A percentile compares a stretch with the other conserved stretches of the same genome.
Conservation (phyloP, 2,113 vertebrate genomes). For the Phycodurus eques region DNA sequence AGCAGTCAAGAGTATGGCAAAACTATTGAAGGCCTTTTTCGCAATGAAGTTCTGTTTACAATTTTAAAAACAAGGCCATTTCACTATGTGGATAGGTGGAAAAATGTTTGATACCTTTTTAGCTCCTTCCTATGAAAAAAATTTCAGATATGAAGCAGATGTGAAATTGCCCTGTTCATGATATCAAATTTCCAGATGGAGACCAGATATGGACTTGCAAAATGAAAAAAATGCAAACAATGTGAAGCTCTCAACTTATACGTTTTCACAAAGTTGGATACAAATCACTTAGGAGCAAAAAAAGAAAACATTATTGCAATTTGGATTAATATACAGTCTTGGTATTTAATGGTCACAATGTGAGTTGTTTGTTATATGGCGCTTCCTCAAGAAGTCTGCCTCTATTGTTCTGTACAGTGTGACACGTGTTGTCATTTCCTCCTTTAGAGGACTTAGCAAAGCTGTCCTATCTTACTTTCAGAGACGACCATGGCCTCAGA, state of each 20-base stretch:
- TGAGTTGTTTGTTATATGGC: slow-evolving; percentile 45
- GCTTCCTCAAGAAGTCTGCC: slow-evolving; percentile 36
- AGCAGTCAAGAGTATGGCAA: background rate
- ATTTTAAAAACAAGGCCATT: background rate
- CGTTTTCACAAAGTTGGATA: slow-evolving; percentile 13
- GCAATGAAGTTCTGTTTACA: background rate
- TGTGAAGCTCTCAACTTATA: slow-evolving; percentile 20
- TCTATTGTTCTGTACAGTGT: slow-evolving; percentile 63
- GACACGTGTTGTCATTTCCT: slow-evolving; percentile 73
- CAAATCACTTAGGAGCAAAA: background rate
- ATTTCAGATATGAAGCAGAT: slow-evolving; percentile 39
- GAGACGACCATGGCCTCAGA: slow-evolving; percentile 41
- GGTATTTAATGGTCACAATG: slow-evolving; percentile 3
- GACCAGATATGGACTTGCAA: slow-evolving; percentile 26
- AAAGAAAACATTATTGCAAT: background rate
- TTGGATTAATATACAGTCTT: slow-evolving; percentile 2
- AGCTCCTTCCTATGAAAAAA: slow-evolving; percentile 15
- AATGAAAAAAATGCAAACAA: slow-evolving; percentile 32
- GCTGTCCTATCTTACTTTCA: slow-evolving; percentile 48
- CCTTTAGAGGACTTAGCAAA: slow-evolving; percentile 34
- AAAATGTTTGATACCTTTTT: background rate
- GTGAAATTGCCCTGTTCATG: slow-evolving; percentile 12
- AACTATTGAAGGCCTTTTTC: background rate
- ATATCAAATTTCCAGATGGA: slow-evolving; percentile 42
- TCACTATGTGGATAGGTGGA: background rate